These are phyloP conservation scores for Chrysolina haemoptera DNA, from an alignment of 2,888 invertebrate species.

Conservation along the genomic window DNA sequence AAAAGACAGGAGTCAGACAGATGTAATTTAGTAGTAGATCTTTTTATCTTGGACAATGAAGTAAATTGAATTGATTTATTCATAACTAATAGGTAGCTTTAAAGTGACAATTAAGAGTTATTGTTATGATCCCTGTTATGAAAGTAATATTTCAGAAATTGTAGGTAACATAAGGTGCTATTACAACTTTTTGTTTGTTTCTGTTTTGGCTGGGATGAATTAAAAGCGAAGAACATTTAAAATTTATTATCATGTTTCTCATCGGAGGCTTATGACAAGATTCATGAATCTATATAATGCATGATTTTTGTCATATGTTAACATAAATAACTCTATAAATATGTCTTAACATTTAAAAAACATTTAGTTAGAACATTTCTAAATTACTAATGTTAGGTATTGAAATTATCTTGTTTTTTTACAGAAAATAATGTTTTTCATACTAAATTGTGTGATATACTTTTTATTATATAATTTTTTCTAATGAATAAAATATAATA, in stretches of 20 bases:
- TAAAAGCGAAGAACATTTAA: slow-evolving; percentile 55
- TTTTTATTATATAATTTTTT: slow-evolving; percentile 37
- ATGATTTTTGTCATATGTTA: slow-evolving; percentile 53
- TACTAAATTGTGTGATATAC: slow-evolving; percentile 47
- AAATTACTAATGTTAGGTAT: slow-evolving; percentile 47
- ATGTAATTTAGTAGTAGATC: too few species aligned
- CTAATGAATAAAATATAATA: slow-evolving; percentile 42
- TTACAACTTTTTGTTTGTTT: background rate
- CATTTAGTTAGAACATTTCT: slow-evolving; percentile 65
- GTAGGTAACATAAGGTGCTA: too few species aligned
- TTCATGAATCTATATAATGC: slow-evolving; percentile 60
- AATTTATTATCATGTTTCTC: slow-evolving; percentile 66
- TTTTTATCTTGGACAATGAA: too few species aligned
- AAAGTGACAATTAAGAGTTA: too few species aligned
- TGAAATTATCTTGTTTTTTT: slow-evolving; percentile 44
- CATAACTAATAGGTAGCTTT: too few species aligned
- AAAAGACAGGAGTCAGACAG: too few species aligned
- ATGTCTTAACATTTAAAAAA: slow-evolving; percentile 63
- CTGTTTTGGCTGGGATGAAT: slow-evolving; percentile 13
- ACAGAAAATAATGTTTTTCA: slow-evolving; percentile 48
- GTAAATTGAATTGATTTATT: too few species aligned
- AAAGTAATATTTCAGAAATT: too few species aligned
- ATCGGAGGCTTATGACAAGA: slow-evolving; percentile 66
- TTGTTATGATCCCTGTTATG: too few species aligned
- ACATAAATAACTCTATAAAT: slow-evolving; percentile 60